Evolutionary conservation across 2,888 invertebrate species (phyloP).

Genomic region (Aromia moschata): DNA sequence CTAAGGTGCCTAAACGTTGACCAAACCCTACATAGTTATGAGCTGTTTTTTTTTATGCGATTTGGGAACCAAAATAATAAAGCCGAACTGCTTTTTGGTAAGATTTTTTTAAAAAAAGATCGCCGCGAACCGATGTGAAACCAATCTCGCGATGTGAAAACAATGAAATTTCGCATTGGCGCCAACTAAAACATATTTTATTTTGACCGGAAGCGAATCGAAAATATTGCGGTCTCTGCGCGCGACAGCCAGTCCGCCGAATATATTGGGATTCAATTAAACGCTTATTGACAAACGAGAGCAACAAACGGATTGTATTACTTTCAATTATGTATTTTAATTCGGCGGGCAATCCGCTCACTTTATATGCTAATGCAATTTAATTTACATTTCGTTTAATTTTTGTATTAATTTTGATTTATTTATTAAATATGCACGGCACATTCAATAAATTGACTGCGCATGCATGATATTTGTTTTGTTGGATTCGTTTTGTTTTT

Average conservation of each 20-base stretch:
- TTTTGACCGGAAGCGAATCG: constrained; percentile 21
- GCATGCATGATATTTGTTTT: neutral
- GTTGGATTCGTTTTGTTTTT: neutral
- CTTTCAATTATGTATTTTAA: constrained; percentile 51
- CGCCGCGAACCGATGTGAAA: too few relatives aligned
- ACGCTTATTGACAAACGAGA: constrained; percentile 50
- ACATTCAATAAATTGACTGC: constrained; percentile 12
- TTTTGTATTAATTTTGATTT: constrained; percentile 31
- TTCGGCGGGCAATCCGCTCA: constrained; percentile 42
- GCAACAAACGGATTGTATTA: constrained; percentile 48
- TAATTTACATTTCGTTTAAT: constrained; percentile 28
- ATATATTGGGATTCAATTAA: constrained; percentile 52
- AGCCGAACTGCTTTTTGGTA: constrained; percentile 7
- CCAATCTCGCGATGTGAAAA: neutral
- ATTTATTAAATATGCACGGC: constrained; percentile 23
- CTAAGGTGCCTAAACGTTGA: too few relatives aligned
- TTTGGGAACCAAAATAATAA: constrained; percentile 6
- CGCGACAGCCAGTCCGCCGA: constrained; percentile 47
- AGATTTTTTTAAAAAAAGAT: too few relatives aligned
- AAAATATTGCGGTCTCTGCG: constrained; percentile 39
- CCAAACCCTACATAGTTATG: too few relatives aligned
- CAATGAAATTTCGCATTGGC: too few relatives aligned
- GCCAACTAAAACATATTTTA: too few relatives aligned
- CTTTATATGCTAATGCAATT: constrained; percentile 49
- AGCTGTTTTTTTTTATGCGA: too few relatives aligned